These are phyloP conservation scores for Parazoanthus swiftii DNA, from an alignment of 92 coral and sea anemone genomes.

Conservation along the genomic window DNA sequence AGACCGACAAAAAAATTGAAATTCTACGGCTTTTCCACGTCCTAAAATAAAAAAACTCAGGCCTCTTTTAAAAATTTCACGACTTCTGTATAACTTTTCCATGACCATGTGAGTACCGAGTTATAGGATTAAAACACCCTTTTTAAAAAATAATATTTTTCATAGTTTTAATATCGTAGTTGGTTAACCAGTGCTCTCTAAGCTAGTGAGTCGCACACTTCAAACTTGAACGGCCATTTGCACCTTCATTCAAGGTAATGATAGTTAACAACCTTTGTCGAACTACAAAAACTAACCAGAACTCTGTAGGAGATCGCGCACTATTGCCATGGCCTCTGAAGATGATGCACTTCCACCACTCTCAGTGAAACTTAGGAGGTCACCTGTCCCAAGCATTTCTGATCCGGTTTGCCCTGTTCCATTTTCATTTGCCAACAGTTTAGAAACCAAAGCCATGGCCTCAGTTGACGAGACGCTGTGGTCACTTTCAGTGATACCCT, in stretches of 20 bases:
- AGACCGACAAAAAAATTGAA: background rate
- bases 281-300: background rate
- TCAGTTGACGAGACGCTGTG: background rate
- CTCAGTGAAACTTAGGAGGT: background rate
- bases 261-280: background rate
- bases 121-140: too few species aligned
- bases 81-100: background rate
- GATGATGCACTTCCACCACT: constrained; percentile 8
- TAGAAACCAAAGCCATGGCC: background rate
- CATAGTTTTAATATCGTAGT: too few species aligned
- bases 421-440: background rate
- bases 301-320: background rate
- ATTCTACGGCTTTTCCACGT: background rate
- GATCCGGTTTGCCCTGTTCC: background rate
- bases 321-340: constrained; percentile 1
- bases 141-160: too few species aligned
- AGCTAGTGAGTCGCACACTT: background rate
- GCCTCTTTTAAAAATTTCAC: too few species aligned
- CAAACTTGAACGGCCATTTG: background rate
- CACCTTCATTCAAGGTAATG: background rate
- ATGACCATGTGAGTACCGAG: too few species aligned
- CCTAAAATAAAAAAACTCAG: too few species aligned
- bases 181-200: background rate
- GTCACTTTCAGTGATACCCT: background rate
- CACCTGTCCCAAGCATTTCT: background rate